Evolutionary conservation across 2,888 invertebrate genomes (phyloP).

Genomic region (Drosophila pullipes): DNA sequence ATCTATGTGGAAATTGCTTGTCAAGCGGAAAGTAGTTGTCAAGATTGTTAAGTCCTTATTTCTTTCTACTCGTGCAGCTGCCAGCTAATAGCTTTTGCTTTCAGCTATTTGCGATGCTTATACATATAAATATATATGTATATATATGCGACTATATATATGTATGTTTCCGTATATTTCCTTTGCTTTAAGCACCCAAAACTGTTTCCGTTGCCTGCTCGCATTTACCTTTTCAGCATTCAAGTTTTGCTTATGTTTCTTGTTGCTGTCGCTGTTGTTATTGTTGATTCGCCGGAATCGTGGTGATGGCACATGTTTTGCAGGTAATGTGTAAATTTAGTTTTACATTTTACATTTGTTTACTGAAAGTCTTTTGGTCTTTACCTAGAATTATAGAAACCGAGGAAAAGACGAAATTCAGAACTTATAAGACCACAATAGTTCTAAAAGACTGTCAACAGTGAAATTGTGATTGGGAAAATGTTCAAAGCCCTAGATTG

Average conservation of each 20-base stretch:
- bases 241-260: slow-evolving; percentile 41
- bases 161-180: slow-evolving; percentile 9
- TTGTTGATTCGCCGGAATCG: slow-evolving; percentile 29
- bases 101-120: slow-evolving; percentile 33
- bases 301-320: slow-evolving; percentile 56
- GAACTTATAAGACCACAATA: slow-evolving; percentile 7
- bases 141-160: neutral
- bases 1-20: slow-evolving; percentile 84
- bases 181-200: slow-evolving; percentile 48
- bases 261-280: slow-evolving; percentile 26
- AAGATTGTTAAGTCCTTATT: slow-evolving; percentile 85
- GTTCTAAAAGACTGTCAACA: slow-evolving; percentile 7
- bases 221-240: slow-evolving; percentile 48
- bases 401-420: slow-evolving; percentile 15
- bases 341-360: slow-evolving; percentile 77
- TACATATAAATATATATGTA: slow-evolving; percentile 20
- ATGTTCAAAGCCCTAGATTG: neutral
- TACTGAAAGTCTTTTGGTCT: slow-evolving; percentile 48
- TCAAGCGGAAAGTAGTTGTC: slow-evolving; percentile 86
- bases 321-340: slow-evolving; percentile 74
- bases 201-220: slow-evolving; percentile 48
- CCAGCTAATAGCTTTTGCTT: slow-evolving; percentile 60
- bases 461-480: neutral
- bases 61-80: slow-evolving; percentile 57
- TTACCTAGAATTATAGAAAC: slow-evolving; percentile 20